Percentiles rank a stretch among this genome's conserved stretches.
These are phyloP conservation scores for Apis laboriosa DNA, from an alignment of 1,140 invertebrate species.

Conservation along the genomic window DNA sequence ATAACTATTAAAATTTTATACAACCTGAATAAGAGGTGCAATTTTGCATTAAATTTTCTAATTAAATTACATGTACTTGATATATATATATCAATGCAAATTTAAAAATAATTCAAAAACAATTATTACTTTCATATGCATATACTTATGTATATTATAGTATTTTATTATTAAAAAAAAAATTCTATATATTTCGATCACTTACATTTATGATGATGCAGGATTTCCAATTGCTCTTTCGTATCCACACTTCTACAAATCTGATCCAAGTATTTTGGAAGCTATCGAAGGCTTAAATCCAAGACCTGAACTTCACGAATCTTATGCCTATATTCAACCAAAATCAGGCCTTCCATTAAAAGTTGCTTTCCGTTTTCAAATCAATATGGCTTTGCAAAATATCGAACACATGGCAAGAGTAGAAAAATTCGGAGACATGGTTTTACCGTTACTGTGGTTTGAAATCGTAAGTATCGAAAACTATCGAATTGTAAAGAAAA, in stretches of 20 bases:
- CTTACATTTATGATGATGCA: constrained; percentile 55
- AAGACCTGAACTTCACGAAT: constrained; percentile 85
- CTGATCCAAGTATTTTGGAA: constrained; percentile 84
- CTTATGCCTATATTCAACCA: constrained; percentile 87
- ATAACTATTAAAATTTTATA: neutral
- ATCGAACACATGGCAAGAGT: constrained; percentile 83
- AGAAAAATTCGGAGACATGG: constrained; percentile 85
- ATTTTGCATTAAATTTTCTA: no score
- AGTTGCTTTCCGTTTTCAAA: constrained; percentile 89
- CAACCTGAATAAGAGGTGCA: no score
- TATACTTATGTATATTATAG: neutral
- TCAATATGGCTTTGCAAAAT: constrained; percentile 89
- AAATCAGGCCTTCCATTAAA: constrained; percentile 88
- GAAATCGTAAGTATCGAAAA: constrained; percentile 88
- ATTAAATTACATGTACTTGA: no score
- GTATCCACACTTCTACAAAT: constrained; percentile 93
- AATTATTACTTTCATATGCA: no score
- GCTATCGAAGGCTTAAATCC: constrained; percentile 88
- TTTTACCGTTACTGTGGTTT: constrained; percentile 89
- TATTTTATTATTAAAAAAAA: neutral
- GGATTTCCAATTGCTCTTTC: constrained; percentile 92
- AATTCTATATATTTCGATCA: neutral
- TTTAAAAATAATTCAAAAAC: no score
- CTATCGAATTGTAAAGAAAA: neutral
- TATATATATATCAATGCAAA: no score